Conservation (phyloP, 2,888 invertebrate species). For the Aquatica leii region DNA sequence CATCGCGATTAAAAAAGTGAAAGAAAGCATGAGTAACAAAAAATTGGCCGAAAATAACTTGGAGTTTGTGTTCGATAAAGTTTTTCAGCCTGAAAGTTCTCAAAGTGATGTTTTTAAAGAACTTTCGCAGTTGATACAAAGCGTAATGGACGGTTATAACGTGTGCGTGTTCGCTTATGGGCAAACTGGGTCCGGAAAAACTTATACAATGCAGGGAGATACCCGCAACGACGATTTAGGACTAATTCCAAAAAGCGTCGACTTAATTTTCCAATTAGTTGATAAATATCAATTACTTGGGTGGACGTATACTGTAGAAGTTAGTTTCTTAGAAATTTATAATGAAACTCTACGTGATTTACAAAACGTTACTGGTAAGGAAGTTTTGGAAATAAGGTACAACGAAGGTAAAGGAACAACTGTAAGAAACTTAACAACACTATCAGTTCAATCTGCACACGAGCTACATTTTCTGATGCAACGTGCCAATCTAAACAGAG, state of each 20-base stretch:
- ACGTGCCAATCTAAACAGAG: constrained; percentile 80
- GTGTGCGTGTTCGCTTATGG: constrained; percentile 93
- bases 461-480: constrained; percentile 75
- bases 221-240: constrained; percentile 61
- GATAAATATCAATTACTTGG: constrained; percentile 74
- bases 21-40: constrained; percentile 51
- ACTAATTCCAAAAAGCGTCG: constrained; percentile 84
- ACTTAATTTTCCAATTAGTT: constrained; percentile 78
- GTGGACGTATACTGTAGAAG: constrained; percentile 74
- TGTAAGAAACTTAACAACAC: constrained; percentile 68
- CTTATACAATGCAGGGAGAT: constrained; percentile 87
- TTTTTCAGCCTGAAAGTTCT: constrained; percentile 76
- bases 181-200: constrained; percentile 91
- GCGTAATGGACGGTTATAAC: constrained; percentile 88
- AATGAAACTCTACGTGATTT: constrained; percentile 73
- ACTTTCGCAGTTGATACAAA: constrained; percentile 84
- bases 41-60: constrained; percentile 64
- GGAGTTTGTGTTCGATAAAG: constrained; percentile 83
- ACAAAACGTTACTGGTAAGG: constrained; percentile 56
- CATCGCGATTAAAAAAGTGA: constrained; percentile 67
- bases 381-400: constrained; percentile 66
- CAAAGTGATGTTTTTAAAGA: constrained; percentile 86
- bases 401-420: constrained; percentile 64
- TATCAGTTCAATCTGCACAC: constrained; percentile 69
- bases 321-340: constrained; percentile 75